Evolutionary conservation across 1,140 invertebrate species (phyloP), one percentile per base, ranked within the genome.

Genomic region (Lepidurus arcticus): DNA sequence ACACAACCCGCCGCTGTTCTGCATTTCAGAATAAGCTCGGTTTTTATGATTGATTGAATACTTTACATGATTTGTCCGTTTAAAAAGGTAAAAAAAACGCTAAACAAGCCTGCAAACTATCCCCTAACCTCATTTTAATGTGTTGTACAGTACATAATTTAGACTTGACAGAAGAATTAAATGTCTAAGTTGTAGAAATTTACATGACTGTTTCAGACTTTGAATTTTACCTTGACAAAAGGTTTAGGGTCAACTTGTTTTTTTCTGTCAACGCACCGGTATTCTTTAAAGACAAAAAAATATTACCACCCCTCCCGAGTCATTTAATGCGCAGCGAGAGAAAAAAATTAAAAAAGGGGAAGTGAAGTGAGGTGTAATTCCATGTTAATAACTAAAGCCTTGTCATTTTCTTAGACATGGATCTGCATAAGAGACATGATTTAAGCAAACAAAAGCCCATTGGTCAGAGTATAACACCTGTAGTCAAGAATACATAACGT

Each of bases 121-220:
- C 53, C 16, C 16, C 4, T 65, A 65, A 65, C 53, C 53, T 21
- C 21, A 13, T 65, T 65, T n/a, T 65, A 9, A 65, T 65, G 13
- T 65, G 53, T 65, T 65, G 53, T 65, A 65, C 53, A 65, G 53
- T 65, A 65, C 53, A 65, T 65, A 65, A 65, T 21, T 65, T 65
- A 65, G 53, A 65, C 53, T 65, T 65, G 53, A 65, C 53, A 65
- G 53, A 65, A 9, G 21, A 65, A 65, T 65, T 65, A 65, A 65
- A 65, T 65, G 53, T 13, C 53, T 65, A 21, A 65, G 53, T 65
- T 65, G 16, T 65, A 65, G 53, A 65, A 65, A 16, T 65, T 65
- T 65, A 65, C 53, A 7, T 65, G 21, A 65, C 9, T 11, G 16
- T 65, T 47, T 1, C 10, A 8, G 53, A 21, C 16, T 21, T 65